Evolutionary conservation across 2,113 vertebrate genomes (phyloP), one percentile per base, ranked within the genome.

Genomic region (Burhinus oedicnemus): DNA sequence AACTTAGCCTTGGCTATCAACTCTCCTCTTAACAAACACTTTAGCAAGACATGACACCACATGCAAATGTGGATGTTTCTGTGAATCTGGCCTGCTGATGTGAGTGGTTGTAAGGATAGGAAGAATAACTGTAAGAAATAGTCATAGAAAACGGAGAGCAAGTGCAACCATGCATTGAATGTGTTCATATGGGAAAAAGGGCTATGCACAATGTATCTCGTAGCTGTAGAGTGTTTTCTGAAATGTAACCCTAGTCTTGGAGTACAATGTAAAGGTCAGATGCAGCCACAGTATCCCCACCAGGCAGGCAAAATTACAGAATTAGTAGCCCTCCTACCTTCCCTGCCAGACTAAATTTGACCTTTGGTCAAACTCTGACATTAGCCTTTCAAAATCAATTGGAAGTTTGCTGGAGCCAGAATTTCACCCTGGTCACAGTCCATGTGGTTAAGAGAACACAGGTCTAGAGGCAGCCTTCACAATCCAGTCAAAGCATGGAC

Each of bases 91-190:
- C 32, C 42, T 57, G 21, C 22, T 70, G 47, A 10, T 27, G 34
- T 18, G 32, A 57, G 30, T 47, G 42, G 9, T 22, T 71, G 22
- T n/a, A 47, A 47, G 27, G 15, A n/a, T 4, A n/a, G 45, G n/a
- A 79, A 58, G 23, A 72, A n/a, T n/a, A 52, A 36, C 38, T 30
- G 36, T 29, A 60, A 36, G 40, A 65, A 74, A 42, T 16, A 55
- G 15, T 21, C 30, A 36, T 6, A 27, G n/a, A 55, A 79, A 79
- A 66, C 19, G 3, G 11, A 72, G 29, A 78, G 30, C 58, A 72
- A 52, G 21, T 3, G 2, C 5, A 2, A 34, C 15, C 1, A 0
- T 16, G 34, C 19, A 18, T 26, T 44, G 21, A 52, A 52, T 36
- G n/a, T 36, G 23, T 81, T 68, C n/a, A n/a, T 25, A 80, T 0